phyloP scores from a whole-genome alignment of 2,797 vertebrate species.

The Melanotaenia maccullochi region DNA sequence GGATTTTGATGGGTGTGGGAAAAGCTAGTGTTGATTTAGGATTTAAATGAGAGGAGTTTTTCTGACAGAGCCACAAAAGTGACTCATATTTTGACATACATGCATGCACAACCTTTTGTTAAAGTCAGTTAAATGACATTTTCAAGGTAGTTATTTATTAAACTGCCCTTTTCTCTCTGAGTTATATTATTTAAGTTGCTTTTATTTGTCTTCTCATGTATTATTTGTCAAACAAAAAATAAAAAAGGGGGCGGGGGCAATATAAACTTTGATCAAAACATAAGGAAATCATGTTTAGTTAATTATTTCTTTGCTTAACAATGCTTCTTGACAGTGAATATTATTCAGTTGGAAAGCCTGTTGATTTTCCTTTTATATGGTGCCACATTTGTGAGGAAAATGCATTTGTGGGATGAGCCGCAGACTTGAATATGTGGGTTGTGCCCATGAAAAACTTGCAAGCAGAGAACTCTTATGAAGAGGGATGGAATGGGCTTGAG shows the following conservation, averaged over 20 bases:
- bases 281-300: background rate
- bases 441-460: too few species aligned
- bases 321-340: too few species aligned
- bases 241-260: background rate
- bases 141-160: background rate
- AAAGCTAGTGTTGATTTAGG: constrained; percentile 13
- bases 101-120: background rate
- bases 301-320: too few species aligned
- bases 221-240: background rate
- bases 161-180: background rate
- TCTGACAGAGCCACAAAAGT: background rate
- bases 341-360: too few species aligned
- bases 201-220: background rate
- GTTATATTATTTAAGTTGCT: background rate
- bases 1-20: constrained; percentile 45
- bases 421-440: too few species aligned
- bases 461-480: background rate
- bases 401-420: too few species aligned
- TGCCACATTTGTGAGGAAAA: too few species aligned
- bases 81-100: background rate
- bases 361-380: too few species aligned
- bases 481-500: background rate
- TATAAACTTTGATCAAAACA: background rate
- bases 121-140: background rate
- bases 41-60: background rate